Conservation (phyloP, 2,113 vertebrate species). For the Eurystomus gularis region DNA sequence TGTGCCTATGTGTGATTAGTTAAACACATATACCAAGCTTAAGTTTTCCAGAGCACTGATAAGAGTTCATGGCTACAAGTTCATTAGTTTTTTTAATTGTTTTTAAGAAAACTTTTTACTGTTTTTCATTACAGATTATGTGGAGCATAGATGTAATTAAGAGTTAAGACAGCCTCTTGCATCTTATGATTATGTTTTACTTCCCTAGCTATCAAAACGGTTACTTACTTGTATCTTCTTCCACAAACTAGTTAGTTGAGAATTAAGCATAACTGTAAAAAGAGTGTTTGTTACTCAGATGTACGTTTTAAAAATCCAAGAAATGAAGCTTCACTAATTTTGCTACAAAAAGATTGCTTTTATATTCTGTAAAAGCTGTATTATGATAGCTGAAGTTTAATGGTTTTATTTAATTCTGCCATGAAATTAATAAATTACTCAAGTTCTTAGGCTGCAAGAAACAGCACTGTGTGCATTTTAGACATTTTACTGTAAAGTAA, state of each 20-base stretch:
- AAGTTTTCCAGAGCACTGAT: not conserved
- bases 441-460: not conserved
- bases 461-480: not conserved
- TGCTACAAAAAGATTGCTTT: not conserved
- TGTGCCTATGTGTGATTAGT: not conserved
- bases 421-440: not conserved
- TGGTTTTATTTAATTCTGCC: not conserved
- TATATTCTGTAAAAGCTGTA: not conserved
- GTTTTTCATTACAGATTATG: not conserved
- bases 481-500: not conserved
- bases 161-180: not conserved
- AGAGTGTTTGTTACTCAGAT: not conserved
- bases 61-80: not conserved
- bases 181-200: not conserved
- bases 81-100: not conserved
- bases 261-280: not conserved
- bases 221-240: not conserved
- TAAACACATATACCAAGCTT: not conserved
- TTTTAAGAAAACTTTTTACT: not conserved
- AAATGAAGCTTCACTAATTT: not conserved
- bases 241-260: not conserved
- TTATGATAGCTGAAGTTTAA: not conserved
- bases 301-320: not conserved
- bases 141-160: not conserved
- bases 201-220: not conserved